phyloP scores from a whole-genome alignment of 2,888 invertebrate genomes.

The Abrostola triplasia region DNA sequence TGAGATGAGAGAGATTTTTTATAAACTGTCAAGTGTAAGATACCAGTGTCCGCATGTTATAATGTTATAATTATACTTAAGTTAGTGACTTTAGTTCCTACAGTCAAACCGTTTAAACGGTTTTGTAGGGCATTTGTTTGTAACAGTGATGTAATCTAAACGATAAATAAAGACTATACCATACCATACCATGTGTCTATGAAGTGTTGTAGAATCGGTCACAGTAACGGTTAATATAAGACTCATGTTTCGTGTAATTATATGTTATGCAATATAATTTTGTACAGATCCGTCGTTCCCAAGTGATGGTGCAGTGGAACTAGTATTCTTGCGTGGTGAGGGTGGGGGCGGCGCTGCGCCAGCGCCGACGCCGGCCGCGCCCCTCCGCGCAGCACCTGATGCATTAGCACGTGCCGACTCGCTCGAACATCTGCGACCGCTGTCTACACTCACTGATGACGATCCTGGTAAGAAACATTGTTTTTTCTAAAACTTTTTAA shows the following conservation, averaged over 20 bases:
- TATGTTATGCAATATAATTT: background rate
- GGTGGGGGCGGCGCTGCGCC: constrained; percentile 88
- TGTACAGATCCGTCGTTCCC: constrained; percentile 93
- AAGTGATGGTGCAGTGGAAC: constrained; percentile 94
- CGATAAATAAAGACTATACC: too few species aligned
- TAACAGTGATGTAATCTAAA: too few species aligned
- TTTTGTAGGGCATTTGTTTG: too few species aligned
- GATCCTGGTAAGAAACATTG: constrained; percentile 72
- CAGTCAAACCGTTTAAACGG: too few species aligned
- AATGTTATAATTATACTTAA: too few species aligned
- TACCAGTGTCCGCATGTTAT: too few species aligned
- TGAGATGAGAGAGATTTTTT: too few species aligned
- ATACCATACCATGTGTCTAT: too few species aligned
- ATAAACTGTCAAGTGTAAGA: too few species aligned
- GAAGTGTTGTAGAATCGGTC: too few species aligned
- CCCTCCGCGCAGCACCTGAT: constrained; percentile 91
- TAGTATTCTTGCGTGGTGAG: constrained; percentile 91
- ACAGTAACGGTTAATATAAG: too few species aligned
- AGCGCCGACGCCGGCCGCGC: constrained; percentile 91
- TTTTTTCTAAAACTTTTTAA: background rate
- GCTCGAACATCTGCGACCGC: constrained; percentile 89
- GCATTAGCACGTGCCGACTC: constrained; percentile 93
- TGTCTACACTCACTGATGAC: constrained; percentile 83
- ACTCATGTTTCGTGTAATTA: background rate
- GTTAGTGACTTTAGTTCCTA: too few species aligned